Conservation (phyloP, 2,888 invertebrate species). For the Chrysolina americana region DNA sequence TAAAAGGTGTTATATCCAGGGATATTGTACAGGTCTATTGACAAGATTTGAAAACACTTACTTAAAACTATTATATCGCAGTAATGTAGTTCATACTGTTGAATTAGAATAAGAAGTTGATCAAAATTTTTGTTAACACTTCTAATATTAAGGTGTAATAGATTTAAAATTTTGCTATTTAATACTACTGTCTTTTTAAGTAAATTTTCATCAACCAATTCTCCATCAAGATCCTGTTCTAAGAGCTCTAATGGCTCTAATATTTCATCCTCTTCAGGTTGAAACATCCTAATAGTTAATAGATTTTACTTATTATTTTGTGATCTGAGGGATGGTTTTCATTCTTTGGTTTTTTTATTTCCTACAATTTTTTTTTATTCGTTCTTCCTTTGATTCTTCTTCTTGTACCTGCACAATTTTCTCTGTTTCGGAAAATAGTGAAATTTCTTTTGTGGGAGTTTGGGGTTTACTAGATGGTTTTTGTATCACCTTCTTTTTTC, state of each 20-base stretch:
- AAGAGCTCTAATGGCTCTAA: not conserved
- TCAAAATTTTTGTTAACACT: not conserved
- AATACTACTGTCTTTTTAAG: not conserved
- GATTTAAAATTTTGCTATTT: not conserved
- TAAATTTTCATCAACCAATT: not conserved
- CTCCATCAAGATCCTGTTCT: constrained; percentile 17
- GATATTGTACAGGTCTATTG: too few species aligned
- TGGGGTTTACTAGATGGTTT: too few species aligned
- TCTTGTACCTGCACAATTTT: too few species aligned
- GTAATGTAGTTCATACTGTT: not conserved
- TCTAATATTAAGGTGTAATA: not conserved
- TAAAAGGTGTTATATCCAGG: too few species aligned
- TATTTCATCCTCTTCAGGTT: constrained; percentile 14
- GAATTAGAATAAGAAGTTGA: too few species aligned
- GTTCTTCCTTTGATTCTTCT: too few species aligned
- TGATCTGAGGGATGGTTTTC: too few species aligned
- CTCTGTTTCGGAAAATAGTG: too few species aligned
- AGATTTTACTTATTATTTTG: not conserved
- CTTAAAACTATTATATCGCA: not conserved
- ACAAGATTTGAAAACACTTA: not conserved
- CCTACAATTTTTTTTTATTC: too few species aligned
- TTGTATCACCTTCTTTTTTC: too few species aligned
- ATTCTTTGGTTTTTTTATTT: too few species aligned
- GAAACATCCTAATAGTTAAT: not conserved
- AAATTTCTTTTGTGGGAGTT: too few species aligned